Conservation (phyloP, 35 echinoderm and acorn worm species). For the Anneissia japonica region DNA sequence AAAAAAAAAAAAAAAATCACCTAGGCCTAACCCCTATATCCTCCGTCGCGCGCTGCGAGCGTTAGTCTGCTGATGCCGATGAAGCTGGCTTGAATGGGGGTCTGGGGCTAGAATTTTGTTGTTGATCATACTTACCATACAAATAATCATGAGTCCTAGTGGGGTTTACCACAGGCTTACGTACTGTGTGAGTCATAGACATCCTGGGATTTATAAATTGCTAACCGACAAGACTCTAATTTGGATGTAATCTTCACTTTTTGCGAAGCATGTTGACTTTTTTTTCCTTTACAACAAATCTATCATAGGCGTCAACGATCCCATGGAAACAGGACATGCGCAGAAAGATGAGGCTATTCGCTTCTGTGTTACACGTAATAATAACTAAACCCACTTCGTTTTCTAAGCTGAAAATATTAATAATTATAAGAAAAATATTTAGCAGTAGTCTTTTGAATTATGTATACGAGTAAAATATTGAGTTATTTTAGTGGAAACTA, state of each 20-base stretch:
- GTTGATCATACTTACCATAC: constrained; percentile 75
- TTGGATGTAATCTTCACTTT: neutral
- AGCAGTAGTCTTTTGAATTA: no score
- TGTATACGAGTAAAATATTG: no score
- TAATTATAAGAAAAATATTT: no score
- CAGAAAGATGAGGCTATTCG: neutral
- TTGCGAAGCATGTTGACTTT: neutral
- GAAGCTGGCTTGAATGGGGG: no score
- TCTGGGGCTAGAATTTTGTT: no score
- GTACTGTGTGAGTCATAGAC: constrained; percentile 78
- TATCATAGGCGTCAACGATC: neutral
- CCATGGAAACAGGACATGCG: neutral
- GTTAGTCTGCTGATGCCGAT: no score
- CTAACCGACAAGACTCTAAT: neutral
- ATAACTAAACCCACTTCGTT: no score
- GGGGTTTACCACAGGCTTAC: constrained; percentile 68
- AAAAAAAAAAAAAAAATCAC: no score
- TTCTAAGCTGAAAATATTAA: no score
- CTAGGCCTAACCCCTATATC: no score
- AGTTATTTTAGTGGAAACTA: no score
- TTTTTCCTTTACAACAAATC: neutral
- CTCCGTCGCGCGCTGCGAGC: no score
- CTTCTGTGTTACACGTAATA: neutral
- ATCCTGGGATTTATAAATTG: constrained; percentile 36
- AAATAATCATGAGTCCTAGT: constrained; percentile 92